Evolutionary conservation across 1,140 invertebrate genomes (phyloP).

Genomic region (Diachasmimorpha longicaudata): DNA sequence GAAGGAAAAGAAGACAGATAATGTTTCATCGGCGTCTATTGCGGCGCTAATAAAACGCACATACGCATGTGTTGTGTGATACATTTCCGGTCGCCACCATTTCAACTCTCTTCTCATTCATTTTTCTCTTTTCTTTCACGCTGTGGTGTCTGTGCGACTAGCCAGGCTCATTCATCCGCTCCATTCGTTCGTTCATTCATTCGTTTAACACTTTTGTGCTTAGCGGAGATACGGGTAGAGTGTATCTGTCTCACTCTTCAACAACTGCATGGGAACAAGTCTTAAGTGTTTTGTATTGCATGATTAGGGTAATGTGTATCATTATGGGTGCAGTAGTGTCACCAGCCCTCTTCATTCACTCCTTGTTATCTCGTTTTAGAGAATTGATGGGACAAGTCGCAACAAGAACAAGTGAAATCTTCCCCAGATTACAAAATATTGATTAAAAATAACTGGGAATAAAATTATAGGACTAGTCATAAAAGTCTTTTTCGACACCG

Average conservation of each 20-base stretch:
- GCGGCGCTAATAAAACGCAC: conserved; percentile 6
- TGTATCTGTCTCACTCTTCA: conserved; percentile 25
- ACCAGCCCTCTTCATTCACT: neutral
- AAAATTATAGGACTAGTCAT: too few species aligned
- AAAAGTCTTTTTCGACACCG: too few species aligned
- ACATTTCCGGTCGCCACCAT: conserved; percentile 49
- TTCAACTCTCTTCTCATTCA: conserved; percentile 5
- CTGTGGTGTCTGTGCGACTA: conserved; percentile 25
- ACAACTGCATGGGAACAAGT: conserved; percentile 46
- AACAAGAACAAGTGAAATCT: too few species aligned
- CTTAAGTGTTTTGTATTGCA: conserved; percentile 58
- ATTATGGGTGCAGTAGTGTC: neutral
- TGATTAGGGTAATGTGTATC: conserved; percentile 47
- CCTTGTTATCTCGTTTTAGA: neutral
- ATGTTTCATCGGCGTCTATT: conserved; percentile 2
- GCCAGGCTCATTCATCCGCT: conserved; percentile 46
- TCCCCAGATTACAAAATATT: too few species aligned
- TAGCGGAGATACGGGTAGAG: conserved; percentile 53
- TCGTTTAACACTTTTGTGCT: conserved; percentile 60
- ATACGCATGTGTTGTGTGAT: conserved; percentile 34
- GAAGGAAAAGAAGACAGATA: conserved; percentile 3
- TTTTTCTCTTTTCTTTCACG: conserved; percentile 30
- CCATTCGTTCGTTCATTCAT: conserved; percentile 52
- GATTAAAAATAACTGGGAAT: too few species aligned
- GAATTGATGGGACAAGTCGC: neutral